These are phyloP conservation scores for Gnatocerus cornutus DNA, from an alignment of 2,888 invertebrate species.

Conservation along the genomic window DNA sequence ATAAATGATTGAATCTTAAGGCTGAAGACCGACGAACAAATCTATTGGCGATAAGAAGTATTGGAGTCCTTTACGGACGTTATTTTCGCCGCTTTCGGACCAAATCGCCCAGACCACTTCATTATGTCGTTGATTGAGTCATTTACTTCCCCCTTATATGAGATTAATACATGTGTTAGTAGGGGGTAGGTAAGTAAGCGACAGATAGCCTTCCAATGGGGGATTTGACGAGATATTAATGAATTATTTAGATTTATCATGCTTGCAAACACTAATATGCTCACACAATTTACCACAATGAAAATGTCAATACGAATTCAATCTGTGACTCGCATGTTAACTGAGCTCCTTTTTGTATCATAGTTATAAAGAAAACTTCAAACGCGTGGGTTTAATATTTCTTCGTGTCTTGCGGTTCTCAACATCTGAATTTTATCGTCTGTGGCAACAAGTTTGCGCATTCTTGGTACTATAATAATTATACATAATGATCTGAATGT, in stretches of 20 bases:
- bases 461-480: not conserved
- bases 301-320: too few relatives aligned
- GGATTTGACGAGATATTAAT: slow-evolving; percentile 54
- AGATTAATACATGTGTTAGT: slow-evolving; percentile 70
- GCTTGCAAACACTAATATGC: not conserved
- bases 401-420: too few relatives aligned
- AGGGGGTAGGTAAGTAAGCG: slow-evolving; percentile 50
- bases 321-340: too few relatives aligned
- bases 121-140: slow-evolving; percentile 70
- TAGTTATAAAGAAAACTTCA: too few relatives aligned
- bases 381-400: too few relatives aligned
- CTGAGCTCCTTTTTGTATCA: too few relatives aligned
- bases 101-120: slow-evolving; percentile 68
- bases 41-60: slow-evolving; percentile 68
- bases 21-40: slow-evolving; percentile 57
- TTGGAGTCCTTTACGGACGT: slow-evolving; percentile 62
- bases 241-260: slow-evolving; percentile 60
- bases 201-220: slow-evolving; percentile 52
- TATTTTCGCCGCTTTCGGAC: slow-evolving; percentile 62
- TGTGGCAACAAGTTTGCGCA: not conserved
- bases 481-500: not conserved
- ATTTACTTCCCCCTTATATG: slow-evolving; percentile 66
- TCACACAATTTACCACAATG: too few relatives aligned
- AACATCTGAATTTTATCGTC: too few relatives aligned
- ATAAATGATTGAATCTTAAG: slow-evolving; percentile 61